Conservation (phyloP, 2,797 vertebrate species). For the Parauchenoglanis ngamensis region DNA sequence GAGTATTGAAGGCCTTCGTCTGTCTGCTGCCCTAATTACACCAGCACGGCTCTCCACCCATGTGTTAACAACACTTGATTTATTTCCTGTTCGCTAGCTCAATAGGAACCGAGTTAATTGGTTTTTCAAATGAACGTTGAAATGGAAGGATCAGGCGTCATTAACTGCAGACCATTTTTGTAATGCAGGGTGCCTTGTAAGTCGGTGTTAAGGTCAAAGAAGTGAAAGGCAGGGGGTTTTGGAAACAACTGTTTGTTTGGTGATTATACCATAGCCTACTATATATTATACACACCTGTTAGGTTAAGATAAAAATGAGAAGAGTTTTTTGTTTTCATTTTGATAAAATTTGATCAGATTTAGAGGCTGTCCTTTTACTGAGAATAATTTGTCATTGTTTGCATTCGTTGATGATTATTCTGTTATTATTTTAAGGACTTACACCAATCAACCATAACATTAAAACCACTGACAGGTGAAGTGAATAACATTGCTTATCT, state of each 20-base stretch:
- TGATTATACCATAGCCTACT: background rate
- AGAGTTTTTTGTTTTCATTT: background rate
- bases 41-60: conserved; percentile 81
- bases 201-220: conserved; percentile 72
- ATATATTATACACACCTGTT: background rate
- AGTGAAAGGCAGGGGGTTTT: conserved; percentile 61
- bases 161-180: conserved; percentile 78
- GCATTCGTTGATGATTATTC: background rate
- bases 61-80: conserved; percentile 95
- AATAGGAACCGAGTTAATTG: conserved; percentile 88
- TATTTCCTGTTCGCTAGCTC: conserved; percentile 86
- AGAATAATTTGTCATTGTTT: background rate
- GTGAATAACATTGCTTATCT: no score
- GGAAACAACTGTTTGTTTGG: conserved; percentile 54
- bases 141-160: conserved; percentile 83
- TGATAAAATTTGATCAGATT: background rate
- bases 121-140: conserved; percentile 89
- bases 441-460: no score
- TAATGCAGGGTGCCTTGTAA: conserved; percentile 72
- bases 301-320: background rate
- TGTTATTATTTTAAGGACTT: background rate
- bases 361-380: background rate
- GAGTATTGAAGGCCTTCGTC: conserved; percentile 79
- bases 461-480: no score
- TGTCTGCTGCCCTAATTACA: conserved; percentile 88